Percentiles rank a stretch among this genome's conserved stretches.
These are phyloP conservation scores for Coelopa pilipes DNA, from an alignment of 2,888 invertebrate species.

Conservation along the genomic window DNA sequence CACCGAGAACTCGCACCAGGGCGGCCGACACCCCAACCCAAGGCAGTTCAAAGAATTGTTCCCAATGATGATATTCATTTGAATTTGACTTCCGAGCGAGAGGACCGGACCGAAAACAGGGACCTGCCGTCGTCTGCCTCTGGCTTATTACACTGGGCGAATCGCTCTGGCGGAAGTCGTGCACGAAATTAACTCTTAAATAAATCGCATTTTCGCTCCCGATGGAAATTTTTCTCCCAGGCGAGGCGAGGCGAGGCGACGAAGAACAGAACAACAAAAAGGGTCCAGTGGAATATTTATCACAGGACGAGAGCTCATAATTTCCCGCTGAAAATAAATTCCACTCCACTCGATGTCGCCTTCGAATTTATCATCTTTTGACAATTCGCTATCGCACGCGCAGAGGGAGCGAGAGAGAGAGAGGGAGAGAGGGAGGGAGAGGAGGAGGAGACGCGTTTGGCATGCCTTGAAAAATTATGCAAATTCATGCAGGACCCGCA, in stretches of 20 bases:
- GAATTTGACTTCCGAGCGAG: too few species aligned
- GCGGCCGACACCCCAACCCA: too few species aligned
- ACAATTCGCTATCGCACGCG: slow-evolving; percentile 21
- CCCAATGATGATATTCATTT: too few species aligned
- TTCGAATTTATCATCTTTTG: slow-evolving; percentile 54
- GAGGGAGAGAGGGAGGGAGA: neutral
- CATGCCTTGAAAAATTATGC: slow-evolving; percentile 51
- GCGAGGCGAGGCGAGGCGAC: too few species aligned
- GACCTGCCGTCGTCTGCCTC: too few species aligned
- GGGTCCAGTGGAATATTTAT: slow-evolving; percentile 10
- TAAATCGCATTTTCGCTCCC: neutral
- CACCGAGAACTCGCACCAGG: too few species aligned
- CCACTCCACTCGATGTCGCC: slow-evolving; percentile 49
- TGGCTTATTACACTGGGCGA: too few species aligned
- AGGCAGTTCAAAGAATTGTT: too few species aligned
- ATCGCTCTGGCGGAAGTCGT: too few species aligned
- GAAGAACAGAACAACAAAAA: too few species aligned
- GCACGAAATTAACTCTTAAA: slow-evolving; percentile 13
- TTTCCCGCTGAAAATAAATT: slow-evolving; percentile 20
- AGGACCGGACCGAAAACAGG: too few species aligned
- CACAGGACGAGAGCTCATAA: neutral
- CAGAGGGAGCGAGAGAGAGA: neutral
- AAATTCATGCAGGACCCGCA: slow-evolving; percentile 47
- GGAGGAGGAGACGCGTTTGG: slow-evolving; percentile 31
- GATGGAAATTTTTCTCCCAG: too few species aligned